Percentiles rank a stretch among this genome's conserved stretches.
phyloP scores from a whole-genome alignment of 2,797 vertebrate genomes.

The Harpagifer antarcticus region DNA sequence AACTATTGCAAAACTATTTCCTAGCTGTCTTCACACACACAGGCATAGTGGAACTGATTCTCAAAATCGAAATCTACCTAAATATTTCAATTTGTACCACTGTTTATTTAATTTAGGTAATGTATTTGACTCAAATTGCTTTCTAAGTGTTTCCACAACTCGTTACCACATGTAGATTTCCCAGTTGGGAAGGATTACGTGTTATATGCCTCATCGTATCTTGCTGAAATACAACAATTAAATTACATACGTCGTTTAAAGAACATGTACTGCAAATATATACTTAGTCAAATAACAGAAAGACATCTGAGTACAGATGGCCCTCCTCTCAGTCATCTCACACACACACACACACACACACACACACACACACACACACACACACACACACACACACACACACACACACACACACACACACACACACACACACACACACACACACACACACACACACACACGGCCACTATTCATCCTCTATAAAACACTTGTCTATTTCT shows the following conservation, averaged over 20 bases:
- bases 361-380: neutral
- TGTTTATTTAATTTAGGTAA: neutral
- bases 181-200: neutral
- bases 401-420: neutral
- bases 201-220: neutral
- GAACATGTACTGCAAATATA: neutral
- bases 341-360: neutral
- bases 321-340: conserved; percentile 17
- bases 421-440: neutral
- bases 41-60: neutral
- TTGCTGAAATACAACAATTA: neutral
- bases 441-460: neutral
- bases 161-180: neutral
- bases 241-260: neutral
- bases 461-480: conserved; percentile 30
- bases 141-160: neutral
- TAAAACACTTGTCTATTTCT: conserved; percentile 38
- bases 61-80: neutral
- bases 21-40: conserved; percentile 10
- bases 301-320: conserved; percentile 24
- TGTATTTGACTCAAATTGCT: neutral
- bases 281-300: conserved; percentile 15
- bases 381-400: neutral
- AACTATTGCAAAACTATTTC: neutral
- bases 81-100: neutral